These are phyloP conservation scores for Neoaliturus tenellus DNA, from an alignment of 2,888 invertebrate genomes.

Conservation along the genomic window DNA sequence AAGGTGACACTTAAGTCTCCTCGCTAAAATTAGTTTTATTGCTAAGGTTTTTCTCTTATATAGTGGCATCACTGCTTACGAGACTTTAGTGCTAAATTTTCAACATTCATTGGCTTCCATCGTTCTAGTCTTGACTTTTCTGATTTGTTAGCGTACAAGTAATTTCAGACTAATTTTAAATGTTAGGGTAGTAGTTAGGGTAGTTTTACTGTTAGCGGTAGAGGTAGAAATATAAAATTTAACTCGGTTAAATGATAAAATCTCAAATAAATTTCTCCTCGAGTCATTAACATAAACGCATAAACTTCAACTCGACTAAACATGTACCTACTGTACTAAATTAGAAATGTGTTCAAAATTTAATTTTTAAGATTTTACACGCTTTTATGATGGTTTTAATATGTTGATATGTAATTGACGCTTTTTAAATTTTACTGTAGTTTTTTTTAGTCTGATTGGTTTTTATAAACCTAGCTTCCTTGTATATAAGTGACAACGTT, in stretches of 20 bases:
- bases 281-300: slow-evolving; percentile 25
- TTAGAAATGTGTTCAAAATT: slow-evolving; percentile 46
- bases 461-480: background rate
- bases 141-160: slow-evolving; percentile 37
- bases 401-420: slow-evolving; percentile 31
- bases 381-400: slow-evolving; percentile 40
- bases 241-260: slow-evolving; percentile 34
- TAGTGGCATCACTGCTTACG: slow-evolving; percentile 3
- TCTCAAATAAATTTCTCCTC: slow-evolving; percentile 38
- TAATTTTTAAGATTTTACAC: slow-evolving; percentile 43
- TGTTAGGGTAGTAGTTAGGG: slow-evolving; percentile 37
- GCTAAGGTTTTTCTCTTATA: background rate
- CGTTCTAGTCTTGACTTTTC: slow-evolving; percentile 30
- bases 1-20: background rate
- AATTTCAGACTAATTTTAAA: slow-evolving; percentile 49
- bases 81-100: slow-evolving; percentile 32
- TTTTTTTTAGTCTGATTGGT: slow-evolving; percentile 18
- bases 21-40: background rate
- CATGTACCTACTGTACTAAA: slow-evolving; percentile 33
- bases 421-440: slow-evolving; percentile 51
- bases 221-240: slow-evolving; percentile 12
- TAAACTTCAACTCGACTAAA: slow-evolving; percentile 39
- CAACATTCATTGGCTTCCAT: slow-evolving; percentile 35
- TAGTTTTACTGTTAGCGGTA: slow-evolving; percentile 46
- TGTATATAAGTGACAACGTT: slow-evolving; percentile 26